Conservation (phyloP, 2,113 vertebrate genomes). For the Laticauda laticaudata region DNA sequence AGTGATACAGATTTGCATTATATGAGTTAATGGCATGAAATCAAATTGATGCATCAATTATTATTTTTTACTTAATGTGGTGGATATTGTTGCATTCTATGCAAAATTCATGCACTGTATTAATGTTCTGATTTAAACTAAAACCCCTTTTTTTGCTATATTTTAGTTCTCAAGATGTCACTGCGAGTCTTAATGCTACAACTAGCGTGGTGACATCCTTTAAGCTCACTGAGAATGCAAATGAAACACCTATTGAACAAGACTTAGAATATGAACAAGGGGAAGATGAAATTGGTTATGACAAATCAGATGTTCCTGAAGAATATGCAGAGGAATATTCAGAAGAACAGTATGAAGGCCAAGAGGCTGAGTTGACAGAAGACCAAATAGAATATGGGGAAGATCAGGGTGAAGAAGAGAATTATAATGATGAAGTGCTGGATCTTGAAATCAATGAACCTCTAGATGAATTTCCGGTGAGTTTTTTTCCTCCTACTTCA, state of each 20-base stretch:
- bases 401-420: conserved; percentile 76
- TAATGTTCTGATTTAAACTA: not conserved
- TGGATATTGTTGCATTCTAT: conserved; percentile 5
- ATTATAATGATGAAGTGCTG: conserved; percentile 87
- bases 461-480: conserved; percentile 95
- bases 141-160: not conserved
- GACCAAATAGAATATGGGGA: conserved; percentile 82
- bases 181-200: conserved; percentile 79
- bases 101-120: not conserved
- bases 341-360: conserved; percentile 76
- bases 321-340: conserved; percentile 74
- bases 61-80: conserved; percentile 18
- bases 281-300: conserved; percentile 76
- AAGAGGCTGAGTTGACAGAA: conserved; percentile 73
- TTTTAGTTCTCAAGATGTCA: conserved; percentile 76
- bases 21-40: conserved; percentile 39
- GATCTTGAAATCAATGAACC: conserved; percentile 96
- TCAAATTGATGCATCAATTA: conserved; percentile 14
- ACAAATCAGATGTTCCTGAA: conserved; percentile 74
- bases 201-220: conserved; percentile 76
- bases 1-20: conserved; percentile 2
- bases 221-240: conserved; percentile 70
- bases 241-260: conserved; percentile 70
- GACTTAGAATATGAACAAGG: conserved; percentile 77
- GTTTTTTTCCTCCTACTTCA: conserved; percentile 74